A percentile compares a stretch with the other conserved stretches of the same genome.
phyloP scores from a whole-genome alignment of 2,888 invertebrate species.

The Melikaiella ostensackeni region DNA sequence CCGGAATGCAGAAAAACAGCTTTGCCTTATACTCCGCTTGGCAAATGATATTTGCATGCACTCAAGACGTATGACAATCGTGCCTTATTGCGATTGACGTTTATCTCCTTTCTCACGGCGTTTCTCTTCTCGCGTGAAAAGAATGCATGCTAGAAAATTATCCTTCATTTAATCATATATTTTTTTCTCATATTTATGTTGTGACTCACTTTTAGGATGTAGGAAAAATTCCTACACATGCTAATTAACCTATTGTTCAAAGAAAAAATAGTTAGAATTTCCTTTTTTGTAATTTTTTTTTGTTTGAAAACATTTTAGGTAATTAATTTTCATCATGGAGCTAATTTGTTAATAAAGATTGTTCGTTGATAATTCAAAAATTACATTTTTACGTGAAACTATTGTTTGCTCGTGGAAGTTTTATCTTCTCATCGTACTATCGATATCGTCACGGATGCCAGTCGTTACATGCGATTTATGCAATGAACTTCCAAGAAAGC shows the following conservation, averaged over 20 bases:
- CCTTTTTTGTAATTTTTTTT: background rate
- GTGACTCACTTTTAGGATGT: background rate
- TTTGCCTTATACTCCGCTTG: constrained; percentile 18
- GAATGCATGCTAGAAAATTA: background rate
- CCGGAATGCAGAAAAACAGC: constrained; percentile 38
- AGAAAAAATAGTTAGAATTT: background rate
- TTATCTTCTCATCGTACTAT: constrained; percentile 24
- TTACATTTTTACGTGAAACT: constrained; percentile 4
- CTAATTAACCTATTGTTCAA: background rate
- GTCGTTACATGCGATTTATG: constrained; percentile 20
- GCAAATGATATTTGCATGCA: constrained; percentile 30
- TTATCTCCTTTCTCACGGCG: constrained; percentile 37
- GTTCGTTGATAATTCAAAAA: background rate
- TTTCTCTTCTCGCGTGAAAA: constrained; percentile 21
- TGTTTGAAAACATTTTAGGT: background rate
- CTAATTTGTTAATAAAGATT: background rate
- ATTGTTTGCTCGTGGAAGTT: constrained; percentile 11
- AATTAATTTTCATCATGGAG: background rate
- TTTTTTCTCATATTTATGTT: background rate
- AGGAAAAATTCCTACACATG: background rate
- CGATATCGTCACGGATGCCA: constrained; percentile 36
- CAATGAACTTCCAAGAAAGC: constrained; percentile 33
- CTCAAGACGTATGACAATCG: constrained; percentile 26
- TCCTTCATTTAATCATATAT: constrained; percentile 1
- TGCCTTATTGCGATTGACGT: constrained; percentile 17